phyloP scores from a whole-genome alignment of 2,888 invertebrate species.

The Eupithecia insigniata region DNA sequence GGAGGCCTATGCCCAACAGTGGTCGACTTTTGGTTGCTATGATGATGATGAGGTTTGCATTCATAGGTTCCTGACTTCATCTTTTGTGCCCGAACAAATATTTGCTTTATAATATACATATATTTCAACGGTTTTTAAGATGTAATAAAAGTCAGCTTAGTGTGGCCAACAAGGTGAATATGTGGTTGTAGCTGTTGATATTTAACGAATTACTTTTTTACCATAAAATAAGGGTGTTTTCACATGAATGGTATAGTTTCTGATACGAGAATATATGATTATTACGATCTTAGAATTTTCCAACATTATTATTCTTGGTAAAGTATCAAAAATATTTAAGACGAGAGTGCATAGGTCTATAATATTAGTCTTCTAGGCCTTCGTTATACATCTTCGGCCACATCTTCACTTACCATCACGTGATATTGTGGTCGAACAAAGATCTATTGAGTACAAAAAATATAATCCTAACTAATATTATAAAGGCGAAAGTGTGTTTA shows the following conservation, averaged over 20 bases:
- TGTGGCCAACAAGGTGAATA: slow-evolving; percentile 45
- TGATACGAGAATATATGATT: background rate
- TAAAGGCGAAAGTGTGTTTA: too few relatives aligned
- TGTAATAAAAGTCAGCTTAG: slow-evolving; percentile 81
- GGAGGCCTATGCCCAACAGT: background rate
- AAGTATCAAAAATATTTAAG: too few relatives aligned
- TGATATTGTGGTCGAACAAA: too few relatives aligned
- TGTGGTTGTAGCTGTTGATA: background rate
- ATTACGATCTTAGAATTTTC: background rate
- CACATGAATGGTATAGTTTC: background rate
- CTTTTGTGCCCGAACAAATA: background rate
- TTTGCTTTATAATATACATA: background rate
- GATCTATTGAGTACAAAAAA: too few relatives aligned
- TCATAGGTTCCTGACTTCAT: background rate
- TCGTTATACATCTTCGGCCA: too few relatives aligned
- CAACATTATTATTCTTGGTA: background rate
- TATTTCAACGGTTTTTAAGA: slow-evolving; percentile 64
- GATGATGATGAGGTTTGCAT: background rate
- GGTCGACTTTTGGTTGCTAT: background rate
- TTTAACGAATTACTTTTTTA: background rate
- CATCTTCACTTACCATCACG: too few relatives aligned
- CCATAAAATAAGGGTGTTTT: background rate
- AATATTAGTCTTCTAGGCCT: too few relatives aligned
- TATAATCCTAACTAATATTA: too few relatives aligned
- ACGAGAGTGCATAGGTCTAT: too few relatives aligned